Conservation (phyloP, 2,113 vertebrate genomes). For the Chloropsis hardwickii region DNA sequence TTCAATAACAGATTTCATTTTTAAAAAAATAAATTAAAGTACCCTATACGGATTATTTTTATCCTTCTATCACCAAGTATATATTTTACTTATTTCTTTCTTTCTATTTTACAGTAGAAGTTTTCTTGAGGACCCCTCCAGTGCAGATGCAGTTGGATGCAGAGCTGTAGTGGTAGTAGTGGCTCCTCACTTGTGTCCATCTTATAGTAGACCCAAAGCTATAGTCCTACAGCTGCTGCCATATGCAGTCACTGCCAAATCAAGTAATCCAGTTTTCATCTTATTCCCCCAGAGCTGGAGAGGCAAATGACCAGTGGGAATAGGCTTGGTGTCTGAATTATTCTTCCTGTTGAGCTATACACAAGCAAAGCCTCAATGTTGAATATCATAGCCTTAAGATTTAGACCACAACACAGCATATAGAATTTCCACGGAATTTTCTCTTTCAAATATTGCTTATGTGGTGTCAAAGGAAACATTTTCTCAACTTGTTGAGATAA, state of each 20-base stretch:
- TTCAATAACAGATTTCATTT: neutral
- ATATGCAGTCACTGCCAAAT: neutral
- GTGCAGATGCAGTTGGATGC: neutral
- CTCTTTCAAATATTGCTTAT: neutral
- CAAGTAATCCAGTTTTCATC: neutral
- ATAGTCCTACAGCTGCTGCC: neutral
- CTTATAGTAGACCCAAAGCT: neutral
- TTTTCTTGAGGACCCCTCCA: neutral
- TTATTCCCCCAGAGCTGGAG: neutral
- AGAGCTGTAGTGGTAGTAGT: neutral
- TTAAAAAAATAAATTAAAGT: neutral
- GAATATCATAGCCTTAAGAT: neutral
- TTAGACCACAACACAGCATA: neutral
- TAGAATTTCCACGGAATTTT: neutral
- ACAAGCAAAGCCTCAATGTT: neutral
- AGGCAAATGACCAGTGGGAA: neutral
- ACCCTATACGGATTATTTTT: neutral
- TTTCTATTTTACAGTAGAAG: neutral
- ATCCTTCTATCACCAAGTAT: neutral
- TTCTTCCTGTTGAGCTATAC: neutral
- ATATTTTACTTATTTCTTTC: neutral
- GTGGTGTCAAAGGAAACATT: neutral
- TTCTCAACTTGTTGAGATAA: neutral
- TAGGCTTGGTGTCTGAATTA: neutral
- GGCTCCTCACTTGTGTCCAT: neutral